phyloP scores from a whole-genome alignment of 2,797 vertebrate genomes.

The Liparis tanakae region DNA sequence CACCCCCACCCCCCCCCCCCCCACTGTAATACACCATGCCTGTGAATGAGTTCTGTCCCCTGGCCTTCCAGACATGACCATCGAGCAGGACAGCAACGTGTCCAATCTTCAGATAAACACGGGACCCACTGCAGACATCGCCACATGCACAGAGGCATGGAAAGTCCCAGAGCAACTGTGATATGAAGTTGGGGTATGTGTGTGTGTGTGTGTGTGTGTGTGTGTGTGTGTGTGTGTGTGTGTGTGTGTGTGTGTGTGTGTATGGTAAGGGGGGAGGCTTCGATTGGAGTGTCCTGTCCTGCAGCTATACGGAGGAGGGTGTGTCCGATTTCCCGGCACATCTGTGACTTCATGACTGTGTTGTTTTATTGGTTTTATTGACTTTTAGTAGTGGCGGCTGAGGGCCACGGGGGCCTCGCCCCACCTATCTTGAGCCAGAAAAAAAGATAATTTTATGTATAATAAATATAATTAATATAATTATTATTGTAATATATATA shows the following conservation, averaged over 20 bases:
- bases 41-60: too few species aligned
- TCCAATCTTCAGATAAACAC: neutral
- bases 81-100: neutral
- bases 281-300: neutral
- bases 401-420: too few species aligned
- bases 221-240: neutral
- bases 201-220: too few species aligned
- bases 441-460: too few species aligned
- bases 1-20: neutral
- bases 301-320: neutral
- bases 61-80: neutral
- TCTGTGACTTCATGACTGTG: neutral
- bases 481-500: too few species aligned
- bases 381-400: neutral
- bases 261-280: too few species aligned
- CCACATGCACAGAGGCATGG: slow-evolving; percentile 42
- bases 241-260: too few species aligned
- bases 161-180: slow-evolving; percentile 61
- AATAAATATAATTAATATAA: too few species aligned
- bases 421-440: too few species aligned
- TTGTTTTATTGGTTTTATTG: neutral
- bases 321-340: neutral
- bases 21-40: neutral
- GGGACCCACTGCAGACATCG: neutral
- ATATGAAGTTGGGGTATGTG: neutral